These are phyloP conservation scores for Elaeidobius kamerunicus DNA, from an alignment of 2,888 invertebrate species.

Conservation along the genomic window DNA sequence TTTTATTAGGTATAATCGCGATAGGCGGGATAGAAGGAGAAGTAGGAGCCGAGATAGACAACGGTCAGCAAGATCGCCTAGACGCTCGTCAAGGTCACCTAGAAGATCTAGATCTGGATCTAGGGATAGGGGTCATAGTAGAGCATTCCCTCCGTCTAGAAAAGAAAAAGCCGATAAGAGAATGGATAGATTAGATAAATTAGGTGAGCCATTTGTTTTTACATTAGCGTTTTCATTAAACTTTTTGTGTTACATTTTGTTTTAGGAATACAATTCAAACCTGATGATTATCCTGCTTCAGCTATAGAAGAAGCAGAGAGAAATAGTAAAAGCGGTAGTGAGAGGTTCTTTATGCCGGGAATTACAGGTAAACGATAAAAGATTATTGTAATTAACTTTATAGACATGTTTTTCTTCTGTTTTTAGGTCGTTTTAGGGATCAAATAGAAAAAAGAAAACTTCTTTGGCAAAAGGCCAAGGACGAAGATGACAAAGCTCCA, in stretches of 20 bases:
- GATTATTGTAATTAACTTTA: neutral
- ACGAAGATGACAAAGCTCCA: constrained; percentile 51
- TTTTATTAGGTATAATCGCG: constrained; percentile 34
- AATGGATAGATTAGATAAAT: constrained; percentile 51
- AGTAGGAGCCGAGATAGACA: constrained; percentile 39
- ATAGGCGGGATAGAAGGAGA: constrained; percentile 39
- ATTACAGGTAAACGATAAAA: constrained; percentile 53
- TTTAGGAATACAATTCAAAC: constrained; percentile 29
- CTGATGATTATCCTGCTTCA: constrained; percentile 24
- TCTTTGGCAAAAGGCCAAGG: constrained; percentile 80
- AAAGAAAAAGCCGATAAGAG: constrained; percentile 50
- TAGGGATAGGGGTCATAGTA: constrained; percentile 35
- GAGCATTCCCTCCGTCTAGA: constrained; percentile 39
- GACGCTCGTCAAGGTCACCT: constrained; percentile 36
- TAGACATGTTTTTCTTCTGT: constrained; percentile 1
- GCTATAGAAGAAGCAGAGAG: constrained; percentile 28
- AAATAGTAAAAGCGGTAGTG: constrained; percentile 55
- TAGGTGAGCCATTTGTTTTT: constrained; percentile 41
- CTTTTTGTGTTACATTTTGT: neutral
- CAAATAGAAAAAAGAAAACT: constrained; percentile 90
- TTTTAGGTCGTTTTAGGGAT: constrained; percentile 67
- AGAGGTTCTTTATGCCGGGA: constrained; percentile 47
- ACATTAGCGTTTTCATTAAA: neutral
- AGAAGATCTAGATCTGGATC: constrained; percentile 41
- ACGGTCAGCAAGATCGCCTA: constrained; percentile 38